Conservation (phyloP, 2,797 vertebrate species). For the Peromyscus attwateri region DNA sequence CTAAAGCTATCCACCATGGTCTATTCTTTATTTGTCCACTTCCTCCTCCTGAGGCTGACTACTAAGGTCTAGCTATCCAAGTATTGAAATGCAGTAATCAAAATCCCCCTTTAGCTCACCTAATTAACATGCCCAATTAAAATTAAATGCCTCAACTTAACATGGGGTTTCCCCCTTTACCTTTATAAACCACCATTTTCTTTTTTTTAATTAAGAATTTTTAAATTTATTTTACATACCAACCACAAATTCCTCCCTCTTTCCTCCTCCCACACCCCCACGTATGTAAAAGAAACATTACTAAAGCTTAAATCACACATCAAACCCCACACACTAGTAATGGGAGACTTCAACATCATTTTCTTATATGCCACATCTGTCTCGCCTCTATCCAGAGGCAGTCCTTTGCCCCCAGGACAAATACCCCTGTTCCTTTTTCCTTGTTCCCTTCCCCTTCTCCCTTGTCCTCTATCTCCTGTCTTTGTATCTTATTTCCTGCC, state of each 20-base stretch:
- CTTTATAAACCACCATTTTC: background rate
- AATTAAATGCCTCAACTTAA: background rate
- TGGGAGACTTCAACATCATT: no score
- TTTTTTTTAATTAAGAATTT: no score
- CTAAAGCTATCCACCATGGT: background rate
- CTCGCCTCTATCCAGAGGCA: background rate
- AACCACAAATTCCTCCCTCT: no score
- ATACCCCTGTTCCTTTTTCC: background rate
- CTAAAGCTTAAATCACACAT: no score
- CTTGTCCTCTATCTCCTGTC: background rate
- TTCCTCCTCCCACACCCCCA: no score
- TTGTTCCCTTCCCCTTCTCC: background rate
- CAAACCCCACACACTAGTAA: no score
- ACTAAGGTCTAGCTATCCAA: background rate
- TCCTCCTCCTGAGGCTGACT: background rate
- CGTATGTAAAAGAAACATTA: no score
- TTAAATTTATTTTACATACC: no score
- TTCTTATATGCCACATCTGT: background rate
- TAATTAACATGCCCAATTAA: background rate
- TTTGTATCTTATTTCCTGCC: background rate
- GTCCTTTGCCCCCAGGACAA: background rate
- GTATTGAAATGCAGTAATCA: background rate
- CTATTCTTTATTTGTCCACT: background rate
- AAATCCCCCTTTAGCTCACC: background rate
- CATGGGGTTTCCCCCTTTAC: background rate